Evolutionary conservation across 1,140 invertebrate genomes (phyloP).

Genomic region (Ips typographus): DNA sequence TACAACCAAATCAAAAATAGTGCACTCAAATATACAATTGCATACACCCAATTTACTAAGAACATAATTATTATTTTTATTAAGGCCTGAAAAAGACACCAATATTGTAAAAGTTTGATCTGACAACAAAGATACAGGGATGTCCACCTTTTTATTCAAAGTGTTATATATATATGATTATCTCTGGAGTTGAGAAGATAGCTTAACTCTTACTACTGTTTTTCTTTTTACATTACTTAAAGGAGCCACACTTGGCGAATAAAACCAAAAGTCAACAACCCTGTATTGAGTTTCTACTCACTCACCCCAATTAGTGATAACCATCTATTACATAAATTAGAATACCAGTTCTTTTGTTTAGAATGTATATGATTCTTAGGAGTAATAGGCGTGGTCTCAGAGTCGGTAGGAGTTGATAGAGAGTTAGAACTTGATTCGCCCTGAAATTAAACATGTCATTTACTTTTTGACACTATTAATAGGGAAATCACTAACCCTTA

Average conservation of each 20-base stretch:
- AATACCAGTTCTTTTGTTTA: constrained; percentile 93
- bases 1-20: constrained; percentile 89
- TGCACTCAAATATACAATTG: constrained; percentile 75
- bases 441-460: constrained; percentile 35
- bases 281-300: neutral
- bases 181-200: neutral
- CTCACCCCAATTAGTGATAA: constrained; percentile 86
- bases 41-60: constrained; percentile 90
- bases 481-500: constrained; percentile 55
- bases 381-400: constrained; percentile 56
- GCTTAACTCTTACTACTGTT: no score
- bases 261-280: neutral
- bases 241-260: no score
- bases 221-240: no score
- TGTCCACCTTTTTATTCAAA: no score
- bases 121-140: no score
- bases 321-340: constrained; percentile 89
- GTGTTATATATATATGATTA: no score
- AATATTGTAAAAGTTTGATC: neutral
- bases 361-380: constrained; percentile 72
- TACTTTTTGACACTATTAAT: constrained; percentile 12
- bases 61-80: constrained; percentile 90
- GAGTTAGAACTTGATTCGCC: constrained; percentile 46
- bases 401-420: constrained; percentile 45
- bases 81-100: constrained; percentile 64